These are phyloP conservation scores for Cephus pygmeus DNA, from an alignment of 2,888 invertebrate species.

Conservation along the genomic window DNA sequence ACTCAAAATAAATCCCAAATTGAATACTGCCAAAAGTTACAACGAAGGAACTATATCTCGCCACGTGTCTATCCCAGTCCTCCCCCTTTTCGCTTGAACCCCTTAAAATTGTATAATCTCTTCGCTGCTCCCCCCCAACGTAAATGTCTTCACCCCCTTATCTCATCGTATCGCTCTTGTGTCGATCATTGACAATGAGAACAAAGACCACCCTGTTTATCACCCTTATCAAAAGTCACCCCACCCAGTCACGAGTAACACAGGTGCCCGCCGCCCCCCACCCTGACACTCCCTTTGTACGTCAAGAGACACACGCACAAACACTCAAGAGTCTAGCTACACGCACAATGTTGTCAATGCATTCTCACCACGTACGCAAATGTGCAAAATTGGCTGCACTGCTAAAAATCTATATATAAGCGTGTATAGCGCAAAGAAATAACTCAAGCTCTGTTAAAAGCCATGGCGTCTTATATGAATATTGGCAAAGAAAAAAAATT, in stretches of 20 bases:
- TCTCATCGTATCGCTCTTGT: not conserved
- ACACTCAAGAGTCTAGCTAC: not conserved
- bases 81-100: not conserved
- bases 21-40: not conserved
- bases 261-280: not conserved
- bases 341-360: conserved; percentile 10
- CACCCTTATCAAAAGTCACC: not conserved
- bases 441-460: not conserved
- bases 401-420: conserved; percentile 13
- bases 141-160: not conserved
- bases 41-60: not conserved
- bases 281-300: conserved; percentile 1
- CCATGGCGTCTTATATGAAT: not conserved
- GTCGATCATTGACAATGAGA: not conserved
- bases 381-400: conserved; percentile 28
- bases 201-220: not conserved
- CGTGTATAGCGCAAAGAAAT: not conserved
- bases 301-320: not conserved
- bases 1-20: not conserved
- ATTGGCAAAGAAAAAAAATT: not conserved
- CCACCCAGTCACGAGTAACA: not conserved
- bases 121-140: not conserved
- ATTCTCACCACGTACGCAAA: conserved; percentile 17
- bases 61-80: not conserved
- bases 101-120: not conserved